Evolutionary conservation across 2,113 vertebrate species (phyloP).

Genomic region (Aphelocoma coerulescens): DNA sequence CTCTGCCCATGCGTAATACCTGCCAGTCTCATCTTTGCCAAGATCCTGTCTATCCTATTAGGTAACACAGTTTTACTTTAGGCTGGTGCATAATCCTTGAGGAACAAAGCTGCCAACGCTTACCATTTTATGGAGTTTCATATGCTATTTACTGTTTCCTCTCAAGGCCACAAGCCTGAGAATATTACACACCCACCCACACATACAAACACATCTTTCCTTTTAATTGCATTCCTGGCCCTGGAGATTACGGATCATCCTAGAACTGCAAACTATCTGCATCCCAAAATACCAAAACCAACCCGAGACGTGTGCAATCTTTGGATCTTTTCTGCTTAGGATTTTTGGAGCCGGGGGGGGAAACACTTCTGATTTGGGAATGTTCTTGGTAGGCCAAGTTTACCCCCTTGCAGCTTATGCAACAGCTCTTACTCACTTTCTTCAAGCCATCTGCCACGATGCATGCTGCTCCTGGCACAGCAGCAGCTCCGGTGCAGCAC

Average conservation of each 20-base stretch:
- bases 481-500: rapidly evolving
- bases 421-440: not conserved
- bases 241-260: not conserved
- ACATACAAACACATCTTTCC: not conserved
- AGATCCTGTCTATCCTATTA: not conserved
- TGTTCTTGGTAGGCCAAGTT: not conserved
- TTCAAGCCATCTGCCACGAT: not conserved
- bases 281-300: not conserved
- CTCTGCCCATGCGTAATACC: not conserved
- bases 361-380: not conserved
- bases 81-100: not conserved
- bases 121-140: not conserved
- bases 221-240: not conserved
- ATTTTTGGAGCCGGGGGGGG: not conserved
- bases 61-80: not conserved
- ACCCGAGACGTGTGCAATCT: rapidly evolving
- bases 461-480: not conserved
- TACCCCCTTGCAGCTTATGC: not conserved
- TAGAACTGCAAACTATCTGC: not conserved
- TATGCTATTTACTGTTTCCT: slow-evolving; percentile 3
- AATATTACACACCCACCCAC: not conserved
- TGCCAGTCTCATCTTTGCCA: not conserved
- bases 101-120: not conserved
- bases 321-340: not conserved
- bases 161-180: not conserved